Percentiles rank a stretch among this genome's conserved stretches.
Conservation (phyloP, 2,888 invertebrate genomes). For the Cabera pusaria region DNA sequence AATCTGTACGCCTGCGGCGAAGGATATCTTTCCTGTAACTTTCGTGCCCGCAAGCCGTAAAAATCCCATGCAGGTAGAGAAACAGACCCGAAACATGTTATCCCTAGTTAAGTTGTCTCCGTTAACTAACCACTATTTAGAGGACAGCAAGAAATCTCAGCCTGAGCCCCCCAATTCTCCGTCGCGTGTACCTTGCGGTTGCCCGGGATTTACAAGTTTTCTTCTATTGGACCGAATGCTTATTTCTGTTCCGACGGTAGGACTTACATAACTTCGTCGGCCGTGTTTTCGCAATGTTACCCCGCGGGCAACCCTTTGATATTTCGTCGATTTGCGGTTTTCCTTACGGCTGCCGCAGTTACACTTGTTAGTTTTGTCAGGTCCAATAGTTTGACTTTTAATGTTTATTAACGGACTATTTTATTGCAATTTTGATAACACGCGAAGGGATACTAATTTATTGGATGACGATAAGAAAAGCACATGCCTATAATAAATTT, state of each 20-base stretch:
- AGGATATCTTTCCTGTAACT: conserved; percentile 7
- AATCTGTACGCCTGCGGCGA: background rate
- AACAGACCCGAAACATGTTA: conserved; percentile 38
- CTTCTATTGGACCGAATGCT: conserved; percentile 68
- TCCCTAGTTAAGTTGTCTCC: conserved; percentile 34
- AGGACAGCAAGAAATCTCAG: conserved; percentile 44
- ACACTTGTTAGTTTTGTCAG: conserved; percentile 29
- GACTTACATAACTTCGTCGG: conserved; percentile 51
- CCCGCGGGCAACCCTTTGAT: conserved; percentile 53
- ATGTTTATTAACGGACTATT: no score
- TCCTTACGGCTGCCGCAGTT: conserved; percentile 34
- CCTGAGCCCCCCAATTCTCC: conserved; percentile 45
- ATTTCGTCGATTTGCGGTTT: conserved; percentile 55
- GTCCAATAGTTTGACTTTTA: no score
- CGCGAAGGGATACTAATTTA: no score
- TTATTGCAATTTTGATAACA: no score
- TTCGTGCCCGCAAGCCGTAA: conserved; percentile 11
- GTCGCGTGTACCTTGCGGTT: conserved; percentile 60
- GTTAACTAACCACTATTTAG: conserved; percentile 46
- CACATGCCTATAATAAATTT: no score
- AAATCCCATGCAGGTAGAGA: conserved; percentile 21
- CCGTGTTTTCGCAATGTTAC: conserved; percentile 54
- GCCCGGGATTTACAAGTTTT: conserved; percentile 73
- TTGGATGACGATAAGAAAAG: no score
- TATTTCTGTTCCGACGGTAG: conserved; percentile 55